Base-by-base conservation (phyloP, 1,140 invertebrate genomes). In the Pristionchus pacificus region DNA sequence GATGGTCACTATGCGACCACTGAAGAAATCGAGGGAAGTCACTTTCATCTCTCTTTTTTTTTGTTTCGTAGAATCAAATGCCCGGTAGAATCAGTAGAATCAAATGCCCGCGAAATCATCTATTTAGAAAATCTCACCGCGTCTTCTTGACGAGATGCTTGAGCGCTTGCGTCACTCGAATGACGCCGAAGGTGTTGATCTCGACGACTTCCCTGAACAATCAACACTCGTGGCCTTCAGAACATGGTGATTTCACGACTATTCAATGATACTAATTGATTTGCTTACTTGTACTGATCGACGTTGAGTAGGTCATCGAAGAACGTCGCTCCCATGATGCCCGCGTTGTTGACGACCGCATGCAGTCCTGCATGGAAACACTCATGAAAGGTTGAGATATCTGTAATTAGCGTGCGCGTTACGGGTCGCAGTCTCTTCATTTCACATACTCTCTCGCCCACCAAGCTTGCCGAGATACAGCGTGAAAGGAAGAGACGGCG, bases 121-220 rank as follows among this genome's bases (percentile, higher is more conserved):
- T 13, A 27, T 30, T n/a, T 10, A 61, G 29, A 2, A 15, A 31
- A 24, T 1, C 63, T 15, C 65, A 72, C 70, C 60, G 75, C 13
- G 64, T 38, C 29, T 65, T 38, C 33, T 75, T 75, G 63, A 75
- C 33, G 2, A 75, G 60, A 60, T 75, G 59, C 32, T 64, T 59
- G 58, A 75, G 75, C 13, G 74, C 62, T 29, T 75, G 59, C 10
- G 74, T 75, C n/a, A 75, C 74, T 61, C 65, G 67, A 33, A 75
- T 69, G 24, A 76, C 66, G 25, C 74, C 74, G 19, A 62, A 25
- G 14, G 66, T 24, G 65, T 76, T 76, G 24, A 76, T 73, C 28
- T 75, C 65, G 19, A 58, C 29, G 6, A 75, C 73, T 30, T 38
- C 28, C 30, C 65, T 49, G 38, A 49, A 49, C 38, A 49, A 49